Percentiles rank a stretch among this genome's conserved stretches.
These are phyloP conservation scores for Limnephilus auricula DNA, from an alignment of 2,888 invertebrate species.

Conservation along the genomic window DNA sequence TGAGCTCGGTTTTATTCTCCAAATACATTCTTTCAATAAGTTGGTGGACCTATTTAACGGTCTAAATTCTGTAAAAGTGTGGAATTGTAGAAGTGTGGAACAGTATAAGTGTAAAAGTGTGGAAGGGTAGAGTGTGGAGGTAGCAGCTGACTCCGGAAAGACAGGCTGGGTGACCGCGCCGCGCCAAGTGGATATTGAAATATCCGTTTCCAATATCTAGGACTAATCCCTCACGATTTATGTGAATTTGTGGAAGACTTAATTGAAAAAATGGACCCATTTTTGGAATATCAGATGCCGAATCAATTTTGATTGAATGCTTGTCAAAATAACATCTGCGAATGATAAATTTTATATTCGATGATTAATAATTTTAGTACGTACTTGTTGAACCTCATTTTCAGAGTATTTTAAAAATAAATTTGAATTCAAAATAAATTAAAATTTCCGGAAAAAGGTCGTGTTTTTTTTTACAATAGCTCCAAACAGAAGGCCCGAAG, in stretches of 20 bases:
- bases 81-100: not conserved
- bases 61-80: not conserved
- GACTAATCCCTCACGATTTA: not conserved
- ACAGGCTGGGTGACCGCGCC: not conserved
- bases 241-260: not conserved
- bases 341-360: not conserved
- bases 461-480: too few species aligned
- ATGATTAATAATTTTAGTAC: not conserved
- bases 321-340: not conserved
- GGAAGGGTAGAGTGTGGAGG: not conserved
- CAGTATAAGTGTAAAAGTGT: not conserved
- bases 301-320: not conserved
- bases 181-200: not conserved
- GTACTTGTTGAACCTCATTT: not conserved
- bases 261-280: slow-evolving; percentile 2
- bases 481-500: too few species aligned
- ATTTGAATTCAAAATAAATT: not conserved
- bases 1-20: not conserved
- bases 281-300: not conserved
- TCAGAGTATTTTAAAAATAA: not conserved
- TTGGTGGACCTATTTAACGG: not conserved
- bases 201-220: not conserved
- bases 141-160: not conserved
- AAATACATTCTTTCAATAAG: not conserved
- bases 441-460: too few species aligned